Evolutionary conservation across 2,888 invertebrate species (phyloP), one percentile per base, ranked within the genome.

Genomic region (Acrobasis consociella): DNA sequence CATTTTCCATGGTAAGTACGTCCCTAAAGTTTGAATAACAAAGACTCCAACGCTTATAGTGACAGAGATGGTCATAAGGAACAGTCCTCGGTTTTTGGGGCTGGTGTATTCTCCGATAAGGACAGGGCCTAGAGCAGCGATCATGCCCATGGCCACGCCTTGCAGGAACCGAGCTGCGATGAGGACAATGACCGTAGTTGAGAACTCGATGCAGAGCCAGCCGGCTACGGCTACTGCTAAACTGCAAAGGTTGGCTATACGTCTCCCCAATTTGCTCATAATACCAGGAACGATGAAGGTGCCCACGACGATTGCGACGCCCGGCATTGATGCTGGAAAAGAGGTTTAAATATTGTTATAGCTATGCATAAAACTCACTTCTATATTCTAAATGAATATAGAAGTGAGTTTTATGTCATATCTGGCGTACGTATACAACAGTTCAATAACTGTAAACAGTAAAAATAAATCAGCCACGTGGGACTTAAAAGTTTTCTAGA

Each of bases 41-140:
- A 95, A 87, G 39, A 95, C 93, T 5, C 95, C 95, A 31, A 91
- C 69, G 0, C 95, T 91, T 56, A 94, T 92, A 0, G 93, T 85
- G 2, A 94, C 78, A 0, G 94, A 93, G 1, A 94, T 90, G 0
- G 91, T 89, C 13, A 94, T 91, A 55, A 94, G 89, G 31, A 95
- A 86, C 1, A 93, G 86, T 1, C 95, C 95, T 53, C 95, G 88
- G 65, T 94, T 89, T 66, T 85, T 89, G 0, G 94, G 95, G 59
- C 93, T 92, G 9, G 91, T 84, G 62, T 87, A 93, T 72, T 94
- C 94, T 2, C 93, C 93, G 46, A 93, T 87, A 65, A 93, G 91
- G 5, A 93, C 89, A 0, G 93, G 87, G 0, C 86, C 84, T 0
- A 92, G 76, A 0, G 93, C 81, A 0, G 92, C 86, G 1, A 91